A percentile compares a stretch with the other conserved stretches of the same genome.
phyloP scores from a whole-genome alignment of 1,140 invertebrate genomes.

The Trinorchestia longiramus region DNA sequence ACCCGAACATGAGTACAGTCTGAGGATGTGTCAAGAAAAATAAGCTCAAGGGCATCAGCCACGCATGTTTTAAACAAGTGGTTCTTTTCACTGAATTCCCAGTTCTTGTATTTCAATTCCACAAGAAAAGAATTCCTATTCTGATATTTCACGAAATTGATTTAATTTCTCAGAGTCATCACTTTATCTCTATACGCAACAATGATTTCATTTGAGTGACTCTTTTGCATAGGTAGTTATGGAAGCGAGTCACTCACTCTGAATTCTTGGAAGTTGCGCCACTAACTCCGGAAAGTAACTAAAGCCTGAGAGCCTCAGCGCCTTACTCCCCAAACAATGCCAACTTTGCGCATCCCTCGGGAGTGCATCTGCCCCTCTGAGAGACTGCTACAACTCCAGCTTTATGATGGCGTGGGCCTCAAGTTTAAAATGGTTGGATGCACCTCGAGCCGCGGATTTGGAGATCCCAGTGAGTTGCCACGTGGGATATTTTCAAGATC shows the following conservation, averaged over 20 bases:
- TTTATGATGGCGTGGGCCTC: not conserved
- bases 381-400: conserved; percentile 26
- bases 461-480: not conserved
- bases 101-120: too few relatives aligned
- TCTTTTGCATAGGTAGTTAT: not conserved
- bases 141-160: too few relatives aligned
- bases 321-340: conserved; percentile 3
- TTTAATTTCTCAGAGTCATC: not conserved
- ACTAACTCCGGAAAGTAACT: conserved; percentile 32
- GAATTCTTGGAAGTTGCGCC: not conserved
- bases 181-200: not conserved
- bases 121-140: too few relatives aligned
- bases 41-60: not conserved
- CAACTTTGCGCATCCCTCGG: conserved; percentile 13
- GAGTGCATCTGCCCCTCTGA: conserved; percentile 20
- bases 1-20: not conserved
- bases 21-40: not conserved
- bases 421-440: conserved; percentile 6
- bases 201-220: not conserved
- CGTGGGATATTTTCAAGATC: not conserved
- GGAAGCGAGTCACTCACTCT: not conserved
- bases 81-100: too few relatives aligned
- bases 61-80: not conserved
- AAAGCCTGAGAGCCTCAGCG: conserved; percentile 28
- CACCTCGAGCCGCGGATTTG: not conserved